A percentile compares a stretch with the other conserved stretches of the same genome.
Conservation (phyloP, 2,113 vertebrate genomes). For the Colistium nudipinnis region DNA sequence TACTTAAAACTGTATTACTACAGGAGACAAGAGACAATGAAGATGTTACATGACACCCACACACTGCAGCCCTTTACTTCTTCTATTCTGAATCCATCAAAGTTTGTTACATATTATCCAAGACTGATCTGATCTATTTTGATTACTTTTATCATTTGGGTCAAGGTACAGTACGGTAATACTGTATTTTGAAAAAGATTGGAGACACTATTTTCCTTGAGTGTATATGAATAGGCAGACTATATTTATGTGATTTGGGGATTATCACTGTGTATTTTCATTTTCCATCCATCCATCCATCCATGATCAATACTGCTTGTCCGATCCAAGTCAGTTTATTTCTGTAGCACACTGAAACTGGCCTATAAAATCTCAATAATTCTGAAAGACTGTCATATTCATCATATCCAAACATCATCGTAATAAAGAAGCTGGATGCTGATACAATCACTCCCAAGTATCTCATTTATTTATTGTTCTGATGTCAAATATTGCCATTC, state of each 20-base stretch:
- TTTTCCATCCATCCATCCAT: too few species aligned
- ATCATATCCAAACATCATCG: too few species aligned
- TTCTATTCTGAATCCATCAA: neutral
- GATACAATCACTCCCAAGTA: neutral
- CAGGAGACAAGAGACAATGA: too few species aligned
- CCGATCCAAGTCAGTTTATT: too few species aligned
- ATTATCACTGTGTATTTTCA: too few species aligned
- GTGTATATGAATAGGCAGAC: too few species aligned
- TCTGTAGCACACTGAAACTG: neutral
- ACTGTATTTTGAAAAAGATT: neutral
- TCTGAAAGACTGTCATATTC: neutral
- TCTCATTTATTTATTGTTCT: slow-evolving; percentile 10
- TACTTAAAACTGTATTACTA: too few species aligned
- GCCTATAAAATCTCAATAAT: neutral
- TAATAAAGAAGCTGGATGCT: neutral
- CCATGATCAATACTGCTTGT: too few species aligned
- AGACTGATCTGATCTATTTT: too few species aligned
- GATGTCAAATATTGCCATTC: neutral
- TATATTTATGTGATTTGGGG: too few species aligned
- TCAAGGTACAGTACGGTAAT: neutral
- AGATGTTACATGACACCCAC: neutral
- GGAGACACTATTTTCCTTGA: neutral
- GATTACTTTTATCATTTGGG: neutral
- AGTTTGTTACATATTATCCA: neutral
- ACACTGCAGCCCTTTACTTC: neutral